Percentiles rank a stretch among this genome's conserved stretches.
These are phyloP conservation scores for Stigmatopora nigra DNA, from an alignment of 2,113 vertebrate genomes.

Conservation along the genomic window DNA sequence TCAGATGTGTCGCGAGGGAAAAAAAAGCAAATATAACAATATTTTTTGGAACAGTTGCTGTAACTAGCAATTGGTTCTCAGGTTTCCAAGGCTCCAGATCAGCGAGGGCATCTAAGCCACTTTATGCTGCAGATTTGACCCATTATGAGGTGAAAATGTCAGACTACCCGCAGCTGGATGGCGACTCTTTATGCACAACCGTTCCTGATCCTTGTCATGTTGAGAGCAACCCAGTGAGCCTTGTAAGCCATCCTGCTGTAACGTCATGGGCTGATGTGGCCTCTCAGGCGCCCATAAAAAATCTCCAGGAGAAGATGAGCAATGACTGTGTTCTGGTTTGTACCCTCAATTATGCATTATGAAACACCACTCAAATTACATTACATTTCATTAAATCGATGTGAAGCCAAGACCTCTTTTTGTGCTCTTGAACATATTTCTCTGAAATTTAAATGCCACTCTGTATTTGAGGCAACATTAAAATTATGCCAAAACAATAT, in stretches of 20 bases:
- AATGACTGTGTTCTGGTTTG: slow-evolving; percentile 43
- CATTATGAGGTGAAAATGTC: slow-evolving; percentile 65
- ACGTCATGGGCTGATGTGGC: slow-evolving; percentile 70
- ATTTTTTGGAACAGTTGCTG: background rate
- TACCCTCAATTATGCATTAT: background rate
- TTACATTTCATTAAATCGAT: too few species aligned
- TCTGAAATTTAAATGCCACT: too few species aligned
- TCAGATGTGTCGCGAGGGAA: too few species aligned
- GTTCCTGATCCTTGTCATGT: slow-evolving; percentile 11
- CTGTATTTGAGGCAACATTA: too few species aligned
- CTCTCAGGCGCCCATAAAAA: slow-evolving; percentile 66
- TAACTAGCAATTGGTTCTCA: slow-evolving; percentile 11
- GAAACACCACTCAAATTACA: background rate
- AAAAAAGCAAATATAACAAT: background rate
- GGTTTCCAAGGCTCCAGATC: slow-evolving; percentile 38
- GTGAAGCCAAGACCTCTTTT: too few species aligned
- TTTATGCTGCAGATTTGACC: background rate
- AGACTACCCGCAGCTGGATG: slow-evolving; percentile 66
- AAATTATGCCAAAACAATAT: too few species aligned
- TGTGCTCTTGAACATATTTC: too few species aligned
- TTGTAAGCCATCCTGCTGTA: slow-evolving; percentile 14
- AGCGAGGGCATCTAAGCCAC: slow-evolving; percentile 25
- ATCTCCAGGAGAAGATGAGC: slow-evolving; percentile 11
- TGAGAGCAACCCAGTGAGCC: background rate
- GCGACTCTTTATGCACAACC: background rate